Conservation (phyloP, 2,888 invertebrate species). For the Matsumyia berberina region DNA sequence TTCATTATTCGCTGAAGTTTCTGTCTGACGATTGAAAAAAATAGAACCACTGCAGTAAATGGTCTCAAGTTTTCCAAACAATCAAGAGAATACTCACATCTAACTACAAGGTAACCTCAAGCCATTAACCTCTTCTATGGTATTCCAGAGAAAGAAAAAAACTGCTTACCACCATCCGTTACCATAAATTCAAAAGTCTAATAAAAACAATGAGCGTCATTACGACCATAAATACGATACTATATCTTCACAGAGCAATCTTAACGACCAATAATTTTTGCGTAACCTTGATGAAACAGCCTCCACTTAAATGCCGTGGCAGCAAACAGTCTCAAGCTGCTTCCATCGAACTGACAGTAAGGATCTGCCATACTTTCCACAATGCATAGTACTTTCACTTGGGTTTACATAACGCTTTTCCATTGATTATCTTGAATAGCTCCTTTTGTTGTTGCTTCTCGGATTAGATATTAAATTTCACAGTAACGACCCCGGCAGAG, state of each 20-base stretch:
- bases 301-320: not conserved
- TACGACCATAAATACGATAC: conserved; percentile 24
- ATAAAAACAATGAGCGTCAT: conserved; percentile 42
- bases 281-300: conserved; percentile 19
- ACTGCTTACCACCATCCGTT: not conserved
- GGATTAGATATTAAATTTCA: conserved; percentile 34
- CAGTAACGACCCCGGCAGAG: not conserved
- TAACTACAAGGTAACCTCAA: not conserved
- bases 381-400: conserved; percentile 17
- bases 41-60: no score
- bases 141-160: not conserved
- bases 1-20: no score
- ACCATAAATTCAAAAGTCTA: conserved; percentile 32
- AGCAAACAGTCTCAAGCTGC: conserved; percentile 3
- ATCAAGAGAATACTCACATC: not conserved
- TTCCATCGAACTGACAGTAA: conserved; percentile 14
- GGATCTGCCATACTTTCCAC: not conserved
- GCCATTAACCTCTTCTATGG: not conserved
- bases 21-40: no score
- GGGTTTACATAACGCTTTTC: conserved; percentile 40
- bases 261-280: conserved; percentile 27
- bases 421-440: conserved; percentile 37
- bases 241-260: conserved; percentile 25
- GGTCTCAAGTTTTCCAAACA: no score
- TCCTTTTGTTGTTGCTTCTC: conserved; percentile 14